Evolutionary conservation across 2,888 invertebrate species (phyloP).

Genomic region (Leptopilina drosophilae): DNA sequence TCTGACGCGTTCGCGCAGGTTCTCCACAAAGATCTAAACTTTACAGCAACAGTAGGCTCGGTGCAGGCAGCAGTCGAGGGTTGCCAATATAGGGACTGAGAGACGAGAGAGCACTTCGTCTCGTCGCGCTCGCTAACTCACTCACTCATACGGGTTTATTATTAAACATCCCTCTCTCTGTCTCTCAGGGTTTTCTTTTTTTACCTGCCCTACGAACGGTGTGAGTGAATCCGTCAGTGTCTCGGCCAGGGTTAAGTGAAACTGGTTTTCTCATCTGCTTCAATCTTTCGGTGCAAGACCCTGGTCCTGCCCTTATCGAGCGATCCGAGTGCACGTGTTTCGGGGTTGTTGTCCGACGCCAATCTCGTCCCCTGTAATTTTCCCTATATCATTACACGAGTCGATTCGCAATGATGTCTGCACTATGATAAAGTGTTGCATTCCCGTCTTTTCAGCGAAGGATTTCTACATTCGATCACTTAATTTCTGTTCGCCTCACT

Average conservation of each 20-base stretch:
- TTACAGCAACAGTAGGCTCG: neutral
- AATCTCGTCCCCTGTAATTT: neutral
- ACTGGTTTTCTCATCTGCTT: conserved; percentile 14
- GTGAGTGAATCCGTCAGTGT: conserved; percentile 19
- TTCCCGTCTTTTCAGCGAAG: neutral
- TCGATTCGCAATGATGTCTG: neutral
- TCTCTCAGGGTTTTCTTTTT: conserved; percentile 29
- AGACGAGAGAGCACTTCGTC: conserved; percentile 2
- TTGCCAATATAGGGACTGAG: neutral
- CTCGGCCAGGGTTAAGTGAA: conserved; percentile 21
- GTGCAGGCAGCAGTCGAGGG: conserved; percentile 14
- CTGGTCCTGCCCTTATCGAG: conserved; percentile 31
- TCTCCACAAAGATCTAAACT: conserved; percentile 7
- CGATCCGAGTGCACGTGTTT: conserved; percentile 32
- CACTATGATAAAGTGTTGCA: neutral
- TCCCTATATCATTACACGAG: too few species aligned
- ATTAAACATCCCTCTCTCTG: conserved; percentile 27
- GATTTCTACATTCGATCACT: neutral
- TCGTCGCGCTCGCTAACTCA: neutral
- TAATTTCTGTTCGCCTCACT: neutral
- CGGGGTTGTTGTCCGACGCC: conserved; percentile 16
- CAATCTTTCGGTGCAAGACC: conserved; percentile 1
- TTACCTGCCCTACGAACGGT: conserved; percentile 28
- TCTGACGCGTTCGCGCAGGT: conserved; percentile 4
- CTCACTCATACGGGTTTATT: neutral